phyloP scores from a whole-genome alignment of 1,140 invertebrate genomes.

The Himalopsyche phryganea region DNA sequence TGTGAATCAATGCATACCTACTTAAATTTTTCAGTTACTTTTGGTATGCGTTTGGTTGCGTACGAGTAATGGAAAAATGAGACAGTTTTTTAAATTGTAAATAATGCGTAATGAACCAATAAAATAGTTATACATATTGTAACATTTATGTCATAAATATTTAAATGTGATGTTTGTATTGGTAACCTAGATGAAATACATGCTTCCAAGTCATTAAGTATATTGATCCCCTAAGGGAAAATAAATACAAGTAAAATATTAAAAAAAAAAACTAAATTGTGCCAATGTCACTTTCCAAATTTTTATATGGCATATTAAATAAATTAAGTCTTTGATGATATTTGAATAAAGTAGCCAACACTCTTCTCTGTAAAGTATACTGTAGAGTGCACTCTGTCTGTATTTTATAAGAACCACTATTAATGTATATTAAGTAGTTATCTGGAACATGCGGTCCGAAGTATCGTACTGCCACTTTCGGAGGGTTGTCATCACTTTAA shows the following conservation, averaged over 20 bases:
- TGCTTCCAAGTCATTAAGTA: slow-evolving; percentile 17
- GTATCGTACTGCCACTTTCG: no score
- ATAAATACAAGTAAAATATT: neutral
- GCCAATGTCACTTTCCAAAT: slow-evolving; percentile 7
- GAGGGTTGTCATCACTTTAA: neutral
- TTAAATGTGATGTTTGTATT: slow-evolving; percentile 22
- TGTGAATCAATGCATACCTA: slow-evolving; percentile 7
- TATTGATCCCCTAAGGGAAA: neutral
- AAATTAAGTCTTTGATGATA: slow-evolving; percentile 2
- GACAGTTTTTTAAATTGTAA: neutral
- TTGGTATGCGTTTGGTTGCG: neutral
- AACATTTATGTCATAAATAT: neutral
- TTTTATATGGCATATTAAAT: neutral
- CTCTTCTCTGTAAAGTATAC: slow-evolving; percentile 5
- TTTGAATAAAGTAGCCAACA: slow-evolving; percentile 16
- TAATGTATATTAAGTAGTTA: neutral
- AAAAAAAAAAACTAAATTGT: slow-evolving; percentile 4
- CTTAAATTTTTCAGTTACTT: neutral
- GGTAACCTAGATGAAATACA: slow-evolving; percentile 7
- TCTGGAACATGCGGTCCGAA: no score
- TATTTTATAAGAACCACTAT: neutral
- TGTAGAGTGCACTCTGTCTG: slow-evolving; percentile 1
- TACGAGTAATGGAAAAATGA: no score
- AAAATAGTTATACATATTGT: neutral
- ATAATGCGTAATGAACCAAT: neutral